These are phyloP conservation scores for Clostera curtula DNA, from an alignment of 2,888 invertebrate species.

Conservation along the genomic window DNA sequence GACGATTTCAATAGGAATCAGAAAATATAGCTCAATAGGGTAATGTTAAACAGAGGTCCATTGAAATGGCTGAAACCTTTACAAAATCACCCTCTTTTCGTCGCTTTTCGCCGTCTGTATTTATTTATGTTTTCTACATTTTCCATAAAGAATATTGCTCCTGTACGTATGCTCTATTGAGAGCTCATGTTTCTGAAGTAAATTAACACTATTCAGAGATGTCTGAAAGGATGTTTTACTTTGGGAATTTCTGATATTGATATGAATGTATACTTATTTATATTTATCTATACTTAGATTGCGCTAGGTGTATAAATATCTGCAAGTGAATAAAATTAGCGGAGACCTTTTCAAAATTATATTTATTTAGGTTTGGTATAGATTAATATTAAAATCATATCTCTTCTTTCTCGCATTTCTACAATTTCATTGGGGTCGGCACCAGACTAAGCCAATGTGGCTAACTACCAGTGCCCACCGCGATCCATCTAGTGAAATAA, in stretches of 20 bases:
- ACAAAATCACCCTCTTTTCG: constrained; percentile 67
- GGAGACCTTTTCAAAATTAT: too few species aligned
- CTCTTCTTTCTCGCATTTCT: too few species aligned
- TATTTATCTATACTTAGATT: background rate
- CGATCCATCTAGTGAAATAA: too few species aligned
- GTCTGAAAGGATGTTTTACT: constrained; percentile 24
- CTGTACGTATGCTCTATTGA: constrained; percentile 53
- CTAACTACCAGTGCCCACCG: too few species aligned
- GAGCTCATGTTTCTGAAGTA: constrained; percentile 54
- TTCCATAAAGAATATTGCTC: constrained; percentile 61
- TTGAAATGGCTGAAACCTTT: constrained; percentile 65
- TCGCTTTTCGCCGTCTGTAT: constrained; percentile 57
- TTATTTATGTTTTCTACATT: constrained; percentile 67
- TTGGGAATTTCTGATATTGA: constrained; percentile 10
- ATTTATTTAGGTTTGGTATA: too few species aligned
- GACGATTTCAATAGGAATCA: constrained; percentile 50
- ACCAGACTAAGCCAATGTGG: too few species aligned
- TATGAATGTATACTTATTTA: constrained; percentile 4
- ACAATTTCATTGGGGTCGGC: too few species aligned
- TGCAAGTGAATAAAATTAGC: too few species aligned
- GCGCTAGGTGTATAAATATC: too few species aligned
- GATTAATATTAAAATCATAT: too few species aligned
- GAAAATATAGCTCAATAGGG: constrained; percentile 65
- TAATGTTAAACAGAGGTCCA: constrained; percentile 65
- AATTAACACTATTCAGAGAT: constrained; percentile 62